Conservation (phyloP, 2,888 invertebrate genomes). For the Creontiades dilutus region DNA sequence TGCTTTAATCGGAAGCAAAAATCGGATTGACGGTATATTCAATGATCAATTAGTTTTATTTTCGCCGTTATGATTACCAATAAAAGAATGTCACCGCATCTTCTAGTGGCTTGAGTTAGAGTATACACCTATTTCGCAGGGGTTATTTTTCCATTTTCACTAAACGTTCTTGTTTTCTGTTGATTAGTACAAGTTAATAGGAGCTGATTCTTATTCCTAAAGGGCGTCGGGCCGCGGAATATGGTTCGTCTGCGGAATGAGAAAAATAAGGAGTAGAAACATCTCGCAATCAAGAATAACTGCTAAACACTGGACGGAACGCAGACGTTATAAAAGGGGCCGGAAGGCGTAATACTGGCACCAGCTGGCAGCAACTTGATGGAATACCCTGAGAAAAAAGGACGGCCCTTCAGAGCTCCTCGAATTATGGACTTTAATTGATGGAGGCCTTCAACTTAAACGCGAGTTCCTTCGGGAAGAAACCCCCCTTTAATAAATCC, state of each 20-base stretch:
- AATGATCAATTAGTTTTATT: no score
- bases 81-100: no score
- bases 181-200: no score
- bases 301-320: background rate
- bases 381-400: conserved; percentile 12
- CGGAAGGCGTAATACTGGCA: conserved; percentile 12
- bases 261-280: background rate
- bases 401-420: background rate
- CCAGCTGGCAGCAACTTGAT: conserved; percentile 35
- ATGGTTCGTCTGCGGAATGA: background rate
- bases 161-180: no score
- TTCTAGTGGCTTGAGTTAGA: no score
- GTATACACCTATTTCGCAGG: no score
- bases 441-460: conserved; percentile 22
- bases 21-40: no score
- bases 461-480: conserved; percentile 5
- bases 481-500: conserved; percentile 24
- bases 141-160: no score
- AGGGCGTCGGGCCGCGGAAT: background rate
- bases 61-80: no score
- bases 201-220: no score
- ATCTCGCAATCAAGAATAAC: conserved; percentile 20
- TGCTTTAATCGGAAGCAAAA: no score
- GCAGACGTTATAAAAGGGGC: conserved; percentile 30
- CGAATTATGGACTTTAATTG: conserved; percentile 28